Evolutionary conservation across 1,140 invertebrate genomes (phyloP), one percentile per base, ranked within the genome.

Genomic region (Gonioctena quinquepunctata): DNA sequence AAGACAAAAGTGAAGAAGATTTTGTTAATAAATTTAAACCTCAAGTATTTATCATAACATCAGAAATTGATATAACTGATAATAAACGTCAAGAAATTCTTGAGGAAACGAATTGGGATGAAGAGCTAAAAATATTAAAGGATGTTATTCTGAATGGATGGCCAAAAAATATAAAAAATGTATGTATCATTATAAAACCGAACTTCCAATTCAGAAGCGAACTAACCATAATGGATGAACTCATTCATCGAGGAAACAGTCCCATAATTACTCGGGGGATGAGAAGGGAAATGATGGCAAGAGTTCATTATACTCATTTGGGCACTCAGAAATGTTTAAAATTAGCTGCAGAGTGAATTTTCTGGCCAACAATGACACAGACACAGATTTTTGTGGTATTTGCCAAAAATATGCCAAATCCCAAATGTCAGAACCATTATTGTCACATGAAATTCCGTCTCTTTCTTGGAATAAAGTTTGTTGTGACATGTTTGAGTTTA

Each of bases 221-320:
- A n/a, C 28, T 33, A 33, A 33, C 8, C 28, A 33, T 33, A 3
- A n/a, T 33, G n/a, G 28, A 33, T 33, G 28, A 33, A 11, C n/a
- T 7, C 13, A n/a, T n/a, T n/a, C n/a, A n/a, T n/a, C n/a, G n/a
- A n/a, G n/a, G n/a, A n/a, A n/a, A n/a, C n/a, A 25, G 16, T 16
- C 13, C 6, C 13, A 1, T 49, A 50, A 50, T 86, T 23, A 84
- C 83, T n/a, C 50, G 66, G 26, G 74, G 33, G 23, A 65, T 83
- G 60, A 67, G 82, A 67, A 66, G 71, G 60, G 72, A 84, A 62
- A 82, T 85, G 48, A 74, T 85, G 23, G n/a, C 78, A 11, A 64
- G 70, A 28, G 66, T 86, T 50, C 85, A 86, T 76, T 72, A 79
- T 59, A 70, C 78, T 21, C 85, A 87, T 75, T 18, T 84, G 27